Conservation (phyloP, 2,113 vertebrate species). For the Pimephales promelas region DNA sequence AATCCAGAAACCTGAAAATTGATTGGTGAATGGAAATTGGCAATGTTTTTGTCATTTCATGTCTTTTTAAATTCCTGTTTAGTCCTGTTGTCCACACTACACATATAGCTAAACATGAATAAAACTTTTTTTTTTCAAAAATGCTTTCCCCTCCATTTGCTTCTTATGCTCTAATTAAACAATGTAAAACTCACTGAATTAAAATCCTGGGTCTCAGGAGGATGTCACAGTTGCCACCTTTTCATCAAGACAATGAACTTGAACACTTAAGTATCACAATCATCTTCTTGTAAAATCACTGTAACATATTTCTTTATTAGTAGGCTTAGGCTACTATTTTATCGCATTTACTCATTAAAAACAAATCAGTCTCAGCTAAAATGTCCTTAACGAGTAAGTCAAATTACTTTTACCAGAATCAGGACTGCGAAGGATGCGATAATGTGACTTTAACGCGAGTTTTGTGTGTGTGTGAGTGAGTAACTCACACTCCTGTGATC, state of each 20-base stretch:
- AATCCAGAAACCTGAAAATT: too few relatives aligned
- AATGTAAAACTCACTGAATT: too few relatives aligned
- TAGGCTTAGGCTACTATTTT: background rate
- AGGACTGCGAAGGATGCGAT: background rate
- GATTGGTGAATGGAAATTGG: too few relatives aligned
- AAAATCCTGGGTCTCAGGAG: too few relatives aligned
- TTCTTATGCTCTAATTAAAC: too few relatives aligned
- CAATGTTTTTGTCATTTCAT: too few relatives aligned
- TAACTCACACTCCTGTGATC: constrained; percentile 6
- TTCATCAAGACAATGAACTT: background rate
- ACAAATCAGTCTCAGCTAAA: background rate
- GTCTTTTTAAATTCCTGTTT: too few relatives aligned
- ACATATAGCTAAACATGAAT: too few relatives aligned
- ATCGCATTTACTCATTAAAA: background rate
- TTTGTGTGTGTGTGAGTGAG: background rate
- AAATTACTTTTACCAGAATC: background rate
- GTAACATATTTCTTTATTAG: background rate
- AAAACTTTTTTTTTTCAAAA: too few relatives aligned
- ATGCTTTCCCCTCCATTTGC: too few relatives aligned
- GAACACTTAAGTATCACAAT: background rate
- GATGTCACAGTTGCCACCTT: too few relatives aligned
- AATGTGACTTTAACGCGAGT: constrained; percentile 37
- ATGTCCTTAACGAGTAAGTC: background rate
- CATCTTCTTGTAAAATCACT: background rate
- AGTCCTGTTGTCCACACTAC: too few relatives aligned